Evolutionary conservation across 2,797 vertebrate genomes (phyloP).

Genomic region (Coccyzus lansbergi): DNA sequence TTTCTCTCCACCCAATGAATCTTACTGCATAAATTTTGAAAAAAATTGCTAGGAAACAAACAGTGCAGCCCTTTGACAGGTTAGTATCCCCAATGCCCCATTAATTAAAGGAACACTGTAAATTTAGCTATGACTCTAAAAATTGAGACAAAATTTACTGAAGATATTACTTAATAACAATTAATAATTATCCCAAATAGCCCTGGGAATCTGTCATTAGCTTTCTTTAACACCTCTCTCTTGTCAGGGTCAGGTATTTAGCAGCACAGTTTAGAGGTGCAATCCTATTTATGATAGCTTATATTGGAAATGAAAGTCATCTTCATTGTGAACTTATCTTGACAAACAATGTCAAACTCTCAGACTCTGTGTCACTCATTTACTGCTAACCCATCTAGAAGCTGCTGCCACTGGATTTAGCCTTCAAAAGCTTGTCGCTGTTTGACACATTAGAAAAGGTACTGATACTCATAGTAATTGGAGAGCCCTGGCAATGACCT

Average conservation of each 20-base stretch:
- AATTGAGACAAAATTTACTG: neutral
- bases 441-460: constrained; percentile 69
- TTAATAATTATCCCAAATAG: neutral
- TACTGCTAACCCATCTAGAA: constrained; percentile 67
- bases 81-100: neutral
- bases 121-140: neutral
- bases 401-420: constrained; percentile 71
- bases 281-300: constrained; percentile 25
- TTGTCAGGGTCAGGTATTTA: neutral
- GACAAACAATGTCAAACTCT: constrained; percentile 71
- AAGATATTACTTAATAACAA: neutral
- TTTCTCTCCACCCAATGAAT: neutral
- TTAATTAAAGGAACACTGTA: neutral
- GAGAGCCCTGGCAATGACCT: constrained; percentile 75
- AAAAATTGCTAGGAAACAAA: neutral
- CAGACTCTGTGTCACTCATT: constrained; percentile 68
- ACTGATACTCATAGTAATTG: constrained; percentile 70
- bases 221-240: neutral
- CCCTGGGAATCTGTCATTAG: neutral
- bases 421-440: constrained; percentile 71
- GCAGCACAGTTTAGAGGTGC: neutral
- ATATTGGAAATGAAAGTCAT: constrained; percentile 65
- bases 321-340: constrained; percentile 73
- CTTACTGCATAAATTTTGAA: neutral
- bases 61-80: neutral